Evolutionary conservation across 2,888 invertebrate genomes (phyloP).

Genomic region (Alitta virens): DNA sequence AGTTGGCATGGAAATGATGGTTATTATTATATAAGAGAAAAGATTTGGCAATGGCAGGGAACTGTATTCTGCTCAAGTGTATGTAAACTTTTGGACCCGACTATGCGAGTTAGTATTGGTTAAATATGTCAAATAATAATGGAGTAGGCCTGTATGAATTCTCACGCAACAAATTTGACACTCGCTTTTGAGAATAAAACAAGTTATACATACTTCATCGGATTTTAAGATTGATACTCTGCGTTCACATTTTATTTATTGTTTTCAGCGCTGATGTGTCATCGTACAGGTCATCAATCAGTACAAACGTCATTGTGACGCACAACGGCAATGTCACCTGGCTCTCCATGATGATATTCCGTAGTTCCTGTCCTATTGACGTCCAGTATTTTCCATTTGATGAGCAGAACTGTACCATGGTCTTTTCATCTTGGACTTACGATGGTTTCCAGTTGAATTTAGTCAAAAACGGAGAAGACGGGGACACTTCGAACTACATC

Average conservation of each 20-base stretch:
- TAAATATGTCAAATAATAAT: too few relatives aligned
- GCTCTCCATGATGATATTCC: conserved; percentile 62
- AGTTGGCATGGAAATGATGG: too few relatives aligned
- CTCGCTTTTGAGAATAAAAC: neutral
- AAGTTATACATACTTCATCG: neutral
- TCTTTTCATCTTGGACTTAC: conserved; percentile 63
- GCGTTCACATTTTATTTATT: neutral
- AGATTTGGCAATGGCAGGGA: too few relatives aligned
- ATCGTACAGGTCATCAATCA: conserved; percentile 53
- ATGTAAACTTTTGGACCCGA: too few relatives aligned
- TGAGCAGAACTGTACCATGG: conserved; percentile 61
- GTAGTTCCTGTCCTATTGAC: conserved; percentile 61
- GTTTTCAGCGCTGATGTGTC: conserved; percentile 51
- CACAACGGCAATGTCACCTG: conserved; percentile 63
- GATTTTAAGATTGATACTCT: neutral
- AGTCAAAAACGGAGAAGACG: conserved; percentile 64
- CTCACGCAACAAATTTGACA: neutral
- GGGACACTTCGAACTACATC: conserved; percentile 84
- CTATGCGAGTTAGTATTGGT: too few relatives aligned
- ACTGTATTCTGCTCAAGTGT: too few relatives aligned
- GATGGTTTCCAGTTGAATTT: conserved; percentile 58
- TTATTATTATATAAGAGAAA: too few relatives aligned
- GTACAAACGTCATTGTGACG: conserved; percentile 62
- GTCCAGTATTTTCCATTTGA: conserved; percentile 64
- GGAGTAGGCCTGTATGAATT: too few relatives aligned